phyloP scores from a whole-genome alignment of 2,797 vertebrate genomes.

The Muraenolepis orangiensis region DNA sequence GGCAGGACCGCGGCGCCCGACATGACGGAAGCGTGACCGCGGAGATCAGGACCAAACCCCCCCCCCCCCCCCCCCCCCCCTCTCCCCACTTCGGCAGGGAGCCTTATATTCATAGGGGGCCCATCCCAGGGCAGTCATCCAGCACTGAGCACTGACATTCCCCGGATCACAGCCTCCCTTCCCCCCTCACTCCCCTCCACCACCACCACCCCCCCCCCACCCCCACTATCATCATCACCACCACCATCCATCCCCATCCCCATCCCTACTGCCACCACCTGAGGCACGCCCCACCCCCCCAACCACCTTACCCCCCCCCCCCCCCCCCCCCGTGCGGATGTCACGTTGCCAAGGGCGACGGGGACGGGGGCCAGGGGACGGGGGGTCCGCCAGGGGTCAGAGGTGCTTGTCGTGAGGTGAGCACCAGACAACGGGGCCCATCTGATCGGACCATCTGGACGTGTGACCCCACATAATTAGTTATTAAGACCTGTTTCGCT shows the following conservation, averaged over 20 bases:
- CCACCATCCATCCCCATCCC: constrained; percentile 19
- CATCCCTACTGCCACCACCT: constrained; percentile 22
- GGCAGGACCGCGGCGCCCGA: constrained; percentile 84
- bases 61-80: too few species aligned
- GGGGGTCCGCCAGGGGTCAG: constrained; percentile 89
- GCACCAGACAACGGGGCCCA: constrained; percentile 89
- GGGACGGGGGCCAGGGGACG: too few species aligned
- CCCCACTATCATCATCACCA: neutral
- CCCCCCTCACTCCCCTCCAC: too few species aligned
- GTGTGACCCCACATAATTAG: constrained; percentile 99
- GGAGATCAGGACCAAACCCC: constrained; percentile 73
- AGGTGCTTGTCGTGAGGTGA: constrained; percentile 93
- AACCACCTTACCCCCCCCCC: too few species aligned
- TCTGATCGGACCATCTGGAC: constrained; percentile 98
- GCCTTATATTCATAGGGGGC: constrained; percentile 92
- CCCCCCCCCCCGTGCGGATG: too few species aligned
- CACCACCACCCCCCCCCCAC: constrained; percentile 12
- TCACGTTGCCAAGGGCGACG: constrained; percentile 87
- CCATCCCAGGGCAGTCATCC: constrained; percentile 87
- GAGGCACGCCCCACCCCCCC: constrained; percentile 57
- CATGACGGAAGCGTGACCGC: constrained; percentile 95
- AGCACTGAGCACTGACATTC: constrained; percentile 85
- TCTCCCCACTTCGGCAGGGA: constrained; percentile 81
- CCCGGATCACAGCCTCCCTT: neutral
- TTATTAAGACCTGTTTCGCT: constrained; percentile 88